Conservation (phyloP, 2,113 vertebrate genomes). For the Ailurus styani region DNA sequence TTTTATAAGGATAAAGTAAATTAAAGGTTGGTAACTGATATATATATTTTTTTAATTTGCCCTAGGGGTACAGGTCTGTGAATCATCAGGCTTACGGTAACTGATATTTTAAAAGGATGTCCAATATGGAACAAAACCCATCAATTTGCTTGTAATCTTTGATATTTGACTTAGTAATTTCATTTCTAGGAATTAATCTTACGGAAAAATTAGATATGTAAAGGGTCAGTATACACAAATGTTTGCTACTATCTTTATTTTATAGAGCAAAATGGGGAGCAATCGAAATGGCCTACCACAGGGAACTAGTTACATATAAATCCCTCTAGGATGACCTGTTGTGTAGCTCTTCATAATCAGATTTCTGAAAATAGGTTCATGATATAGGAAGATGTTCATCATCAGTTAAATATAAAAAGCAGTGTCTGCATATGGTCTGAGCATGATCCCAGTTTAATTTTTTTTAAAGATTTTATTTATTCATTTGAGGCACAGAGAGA, state of each 20-base stretch:
- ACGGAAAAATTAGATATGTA: background rate
- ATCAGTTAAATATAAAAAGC: background rate
- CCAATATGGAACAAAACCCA: background rate
- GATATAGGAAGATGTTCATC: background rate
- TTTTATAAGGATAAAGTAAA: background rate
- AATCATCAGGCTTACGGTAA: too few relatives aligned
- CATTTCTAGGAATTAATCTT: background rate
- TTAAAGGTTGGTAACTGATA: background rate
- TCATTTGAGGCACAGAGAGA: too few relatives aligned
- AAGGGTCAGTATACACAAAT: background rate
- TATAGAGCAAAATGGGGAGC: background rate
- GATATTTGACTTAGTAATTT: background rate
- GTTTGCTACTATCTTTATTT: background rate
- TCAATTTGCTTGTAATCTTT: background rate
- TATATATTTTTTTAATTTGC: background rate
- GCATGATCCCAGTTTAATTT: background rate
- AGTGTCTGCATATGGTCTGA: background rate
- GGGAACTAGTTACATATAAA: background rate
- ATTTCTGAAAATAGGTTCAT: background rate
- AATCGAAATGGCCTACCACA: background rate
- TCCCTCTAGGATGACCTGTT: background rate
- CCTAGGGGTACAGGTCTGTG: too few relatives aligned
- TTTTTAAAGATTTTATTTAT: too few relatives aligned
- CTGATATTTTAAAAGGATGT: background rate
- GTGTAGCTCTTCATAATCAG: background rate